Conservation (phyloP, 2,888 invertebrate genomes). For the Masnerella sp. region DNA sequence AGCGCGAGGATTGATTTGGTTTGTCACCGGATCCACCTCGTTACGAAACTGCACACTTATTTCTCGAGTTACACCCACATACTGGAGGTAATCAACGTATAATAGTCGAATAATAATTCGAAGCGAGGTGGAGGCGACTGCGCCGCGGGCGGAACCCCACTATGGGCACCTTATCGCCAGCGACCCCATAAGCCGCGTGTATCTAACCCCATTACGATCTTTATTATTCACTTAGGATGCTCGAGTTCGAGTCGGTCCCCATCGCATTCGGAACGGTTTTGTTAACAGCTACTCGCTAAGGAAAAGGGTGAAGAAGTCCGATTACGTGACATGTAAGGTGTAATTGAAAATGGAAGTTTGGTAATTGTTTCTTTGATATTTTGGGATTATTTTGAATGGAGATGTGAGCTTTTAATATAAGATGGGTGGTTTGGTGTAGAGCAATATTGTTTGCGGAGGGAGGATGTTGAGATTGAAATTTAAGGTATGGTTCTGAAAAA, state of each 20-base stretch:
- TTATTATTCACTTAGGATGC: conserved; percentile 73
- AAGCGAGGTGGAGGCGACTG: conserved; percentile 61
- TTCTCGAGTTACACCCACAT: conserved; percentile 75
- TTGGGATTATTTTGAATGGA: no score
- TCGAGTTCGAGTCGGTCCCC: conserved; percentile 67
- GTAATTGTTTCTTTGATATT: no score
- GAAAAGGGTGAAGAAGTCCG: conserved; percentile 24
- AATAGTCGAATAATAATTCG: conserved; percentile 74
- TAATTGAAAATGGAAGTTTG: no score
- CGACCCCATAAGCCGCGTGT: conserved; percentile 56
- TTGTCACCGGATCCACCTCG: conserved; percentile 70
- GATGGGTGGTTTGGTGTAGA: no score
- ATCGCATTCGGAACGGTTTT: conserved; percentile 54
- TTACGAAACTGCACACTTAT: conserved; percentile 69
- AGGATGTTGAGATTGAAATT: no score
- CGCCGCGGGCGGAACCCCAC: conserved; percentile 71
- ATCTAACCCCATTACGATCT: conserved; percentile 67
- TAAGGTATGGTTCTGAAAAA: no score
- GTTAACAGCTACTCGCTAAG: conserved; percentile 34
- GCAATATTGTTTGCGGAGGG: no score
- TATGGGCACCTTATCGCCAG: conserved; percentile 71
- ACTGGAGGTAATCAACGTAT: conserved; percentile 74
- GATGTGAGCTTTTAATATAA: no score
- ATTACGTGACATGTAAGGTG: conserved; percentile 19
- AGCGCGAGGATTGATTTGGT: conserved; percentile 68